Conservation (phyloP, 2,888 invertebrate species). For the Epistrophe grossulariae region DNA sequence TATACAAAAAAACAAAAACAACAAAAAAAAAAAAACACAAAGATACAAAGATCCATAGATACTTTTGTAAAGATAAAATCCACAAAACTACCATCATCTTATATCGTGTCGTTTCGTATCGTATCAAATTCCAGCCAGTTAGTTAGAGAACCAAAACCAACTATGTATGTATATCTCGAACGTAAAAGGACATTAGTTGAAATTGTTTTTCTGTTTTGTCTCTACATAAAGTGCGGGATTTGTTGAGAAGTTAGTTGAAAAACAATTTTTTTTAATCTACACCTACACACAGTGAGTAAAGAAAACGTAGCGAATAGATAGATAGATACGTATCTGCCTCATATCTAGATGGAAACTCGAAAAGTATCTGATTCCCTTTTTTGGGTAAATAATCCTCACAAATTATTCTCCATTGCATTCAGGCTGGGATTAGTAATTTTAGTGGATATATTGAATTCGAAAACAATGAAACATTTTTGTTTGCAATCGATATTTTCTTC, state of each 20-base stretch:
- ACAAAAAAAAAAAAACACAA: slow-evolving; percentile 7
- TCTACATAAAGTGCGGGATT: not conserved
- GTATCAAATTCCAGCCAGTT: slow-evolving; percentile 66
- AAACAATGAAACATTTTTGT: slow-evolving; percentile 55
- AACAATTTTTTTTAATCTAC: slow-evolving; percentile 57
- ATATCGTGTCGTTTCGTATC: not conserved
- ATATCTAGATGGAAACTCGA: slow-evolving; percentile 1
- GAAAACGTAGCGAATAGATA: not conserved
- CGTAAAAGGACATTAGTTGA: slow-evolving; percentile 64
- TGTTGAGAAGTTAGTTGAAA: slow-evolving; percentile 4
- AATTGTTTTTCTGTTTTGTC: slow-evolving; percentile 32
- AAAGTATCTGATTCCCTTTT: slow-evolving; percentile 25
- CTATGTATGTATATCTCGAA: slow-evolving; percentile 49
- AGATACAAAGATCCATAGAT: slow-evolving; percentile 26
- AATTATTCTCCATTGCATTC: slow-evolving; percentile 40
- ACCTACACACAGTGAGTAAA: slow-evolving; percentile 29
- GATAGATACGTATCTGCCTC: not conserved
- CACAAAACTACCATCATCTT: slow-evolving; percentile 49
- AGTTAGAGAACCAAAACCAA: slow-evolving; percentile 38
- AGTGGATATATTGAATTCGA: slow-evolving; percentile 3
- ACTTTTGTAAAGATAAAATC: slow-evolving; percentile 53
- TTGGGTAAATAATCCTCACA: slow-evolving; percentile 27
- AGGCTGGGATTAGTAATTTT: not conserved
- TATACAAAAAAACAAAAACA: slow-evolving; percentile 17
- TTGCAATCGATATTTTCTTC: slow-evolving; percentile 35